Base-by-base conservation (phyloP, 2,888 invertebrate species). In the Biston stratarius region DNA sequence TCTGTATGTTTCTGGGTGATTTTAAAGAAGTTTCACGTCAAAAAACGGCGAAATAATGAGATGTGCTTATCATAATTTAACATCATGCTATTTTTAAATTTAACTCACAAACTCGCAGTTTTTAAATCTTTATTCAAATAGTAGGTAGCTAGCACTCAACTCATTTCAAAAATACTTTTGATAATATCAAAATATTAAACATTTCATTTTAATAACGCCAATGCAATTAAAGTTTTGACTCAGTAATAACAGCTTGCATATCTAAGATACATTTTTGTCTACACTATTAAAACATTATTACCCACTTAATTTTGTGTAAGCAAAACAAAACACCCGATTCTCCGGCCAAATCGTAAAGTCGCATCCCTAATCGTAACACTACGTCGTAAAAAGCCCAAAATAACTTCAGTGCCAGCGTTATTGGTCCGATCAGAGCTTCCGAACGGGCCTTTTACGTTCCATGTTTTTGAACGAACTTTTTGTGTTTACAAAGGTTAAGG, bases 361-460 rank as follows among this genome's bases (percentile, higher is more conserved):
- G 1, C 67, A 51, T 47, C 60, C 34, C 67, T 64, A 70, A 68
- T 72, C 74, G 72, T 74, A 74, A 74, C 72, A 67, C 33, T 62
- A 38, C 48, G 60, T 74, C 74, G 72, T 74, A 74, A 74, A 74
- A 74, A 72, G 69, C 72, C 71, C 66, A 67, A 61, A 72, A 71
- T 72, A 64, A 71, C 49, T 63, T 65, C 47, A 59, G 52, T 34
- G 62, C 64, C 62, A 38, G 60, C 70, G 71, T 71, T 74, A 72
- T 74, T 72, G 72, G 71, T 66, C 71, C 74, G 72, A 74, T 74
- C 74, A 67, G 63, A 59, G 71, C 40, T 60, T 69, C 67, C 64
- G 69, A 72, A 72, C 69, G 70, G 48, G 52, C 53, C 34, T 48
- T 67, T 67, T 67, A 62, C 58, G 67, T 34, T 14, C 47, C 47